Conservation (phyloP, 2,888 invertebrate genomes). For the Rotaria sp. region DNA sequence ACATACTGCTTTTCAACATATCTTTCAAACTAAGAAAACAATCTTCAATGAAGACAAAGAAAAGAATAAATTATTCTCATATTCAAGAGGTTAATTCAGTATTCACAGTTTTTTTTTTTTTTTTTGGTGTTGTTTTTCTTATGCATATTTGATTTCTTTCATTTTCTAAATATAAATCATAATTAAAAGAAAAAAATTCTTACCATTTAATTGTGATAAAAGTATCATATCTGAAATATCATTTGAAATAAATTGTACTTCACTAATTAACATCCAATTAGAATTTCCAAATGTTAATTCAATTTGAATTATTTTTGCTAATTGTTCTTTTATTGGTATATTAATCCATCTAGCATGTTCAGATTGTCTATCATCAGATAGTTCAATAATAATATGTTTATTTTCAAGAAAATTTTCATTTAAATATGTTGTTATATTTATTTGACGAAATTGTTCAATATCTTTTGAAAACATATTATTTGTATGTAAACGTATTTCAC, state of each 20-base stretch:
- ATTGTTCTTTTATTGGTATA: slow-evolving; percentile 71
- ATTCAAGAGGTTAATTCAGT: background rate
- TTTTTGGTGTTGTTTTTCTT: background rate
- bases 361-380: slow-evolving; percentile 67
- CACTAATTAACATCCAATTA: slow-evolving; percentile 80
- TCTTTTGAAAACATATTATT: slow-evolving; percentile 79
- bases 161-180: too few species aligned
- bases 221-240: slow-evolving; percentile 46
- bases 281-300: slow-evolving; percentile 55
- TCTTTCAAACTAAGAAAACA: background rate
- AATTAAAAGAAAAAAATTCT: background rate
- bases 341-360: slow-evolving; percentile 71
- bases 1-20: background rate
- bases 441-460: slow-evolving; percentile 75
- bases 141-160: too few species aligned
- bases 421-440: slow-evolving; percentile 68
- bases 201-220: background rate
- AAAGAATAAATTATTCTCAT: background rate
- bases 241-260: slow-evolving; percentile 79
- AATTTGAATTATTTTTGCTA: slow-evolving; percentile 71
- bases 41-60: background rate
- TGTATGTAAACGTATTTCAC: slow-evolving; percentile 67
- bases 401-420: slow-evolving; percentile 72
- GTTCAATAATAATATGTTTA: slow-evolving; percentile 64
- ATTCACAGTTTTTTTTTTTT: background rate